Base-by-base conservation (phyloP, 2,888 invertebrate genomes). In the Tholera decimalis region DNA sequence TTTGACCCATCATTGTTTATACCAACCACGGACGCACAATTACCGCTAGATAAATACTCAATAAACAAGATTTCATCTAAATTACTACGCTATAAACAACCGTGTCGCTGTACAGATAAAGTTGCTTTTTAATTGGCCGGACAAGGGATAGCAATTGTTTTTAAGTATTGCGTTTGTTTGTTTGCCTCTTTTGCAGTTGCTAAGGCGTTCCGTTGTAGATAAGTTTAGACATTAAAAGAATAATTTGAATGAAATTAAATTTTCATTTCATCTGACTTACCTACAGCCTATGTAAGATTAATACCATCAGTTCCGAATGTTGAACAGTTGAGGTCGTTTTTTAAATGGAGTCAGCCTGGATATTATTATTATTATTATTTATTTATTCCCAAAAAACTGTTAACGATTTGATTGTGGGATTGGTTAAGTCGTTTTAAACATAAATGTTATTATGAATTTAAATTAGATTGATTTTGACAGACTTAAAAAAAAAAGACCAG, bases 1-100 rank as follows among this genome's bases (percentile, higher is more conserved):
- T 79, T 68, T 89, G 89, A 91, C 90, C 91, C 73, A 47, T 63
- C 49, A 85, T 80, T 88, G 86, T 88, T 88, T 87, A 84, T 79
- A 73, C 76, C 80, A 78, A 72, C 71, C 63, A 65, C 43, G 49
- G 57, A 80, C 79, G 67, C 77, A 77, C 73, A 81, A 84, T 79
- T 87, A 88, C 80, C 30, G 9, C 74, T 79, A 74, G 90, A 91
- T 92, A 90, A 87, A 73, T 41, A 39, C 56, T 63, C 62, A 66
- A 84, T 79, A 87, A 86, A 91, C 87, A 91, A 82, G 68, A 81
- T 83, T 78, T 77, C 61, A 82, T 73, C 73, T 82, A 80, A 84
- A 78, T 69, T 73, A 75, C 49, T 30, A 58, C 61, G 43, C 67
- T 33, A 86, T 80, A 82, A 63, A 77, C 50, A 47, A 75, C 82